Percentiles rank a stretch among this genome's conserved stretches.
These are phyloP conservation scores for Porites rus DNA, from an alignment of 92 coral and sea anemone species.

Conservation along the genomic window DNA sequence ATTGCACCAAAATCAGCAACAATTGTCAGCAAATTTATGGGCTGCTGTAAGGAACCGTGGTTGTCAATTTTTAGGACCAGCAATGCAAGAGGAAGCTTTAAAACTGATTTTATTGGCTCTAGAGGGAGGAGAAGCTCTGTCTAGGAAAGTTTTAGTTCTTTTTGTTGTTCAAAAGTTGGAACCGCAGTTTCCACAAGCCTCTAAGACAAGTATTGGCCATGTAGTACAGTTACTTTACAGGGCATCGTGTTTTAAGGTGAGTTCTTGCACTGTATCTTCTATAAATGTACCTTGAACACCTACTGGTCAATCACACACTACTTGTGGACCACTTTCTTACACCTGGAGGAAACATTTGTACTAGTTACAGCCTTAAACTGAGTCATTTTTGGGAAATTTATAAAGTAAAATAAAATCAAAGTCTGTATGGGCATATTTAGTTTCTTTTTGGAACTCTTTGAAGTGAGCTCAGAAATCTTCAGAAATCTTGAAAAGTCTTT, in stretches of 20 bases:
- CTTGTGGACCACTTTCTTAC: no score
- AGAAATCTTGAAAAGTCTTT: no score
- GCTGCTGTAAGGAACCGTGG: conserved; percentile 98
- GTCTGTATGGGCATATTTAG: no score
- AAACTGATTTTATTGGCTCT: conserved; percentile 90
- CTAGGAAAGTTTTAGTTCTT: conserved; percentile 96
- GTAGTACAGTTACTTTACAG: conserved; percentile 91
- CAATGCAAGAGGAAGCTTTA: conserved; percentile 99
- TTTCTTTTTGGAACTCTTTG: not conserved
- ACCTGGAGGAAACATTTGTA: no score
- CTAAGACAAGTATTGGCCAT: conserved; percentile 93
- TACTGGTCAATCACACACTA: no score
- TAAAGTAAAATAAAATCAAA: no score
- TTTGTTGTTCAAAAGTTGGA: conserved; percentile 92
- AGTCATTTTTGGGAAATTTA: no score
- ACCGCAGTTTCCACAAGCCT: conserved; percentile 84
- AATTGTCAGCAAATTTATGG: conserved; percentile 94
- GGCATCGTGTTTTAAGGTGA: conserved; percentile 92
- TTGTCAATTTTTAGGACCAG: conserved; percentile 99
- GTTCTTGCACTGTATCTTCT: not conserved
- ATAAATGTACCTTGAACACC: no score
- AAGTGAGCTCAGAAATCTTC: no score
- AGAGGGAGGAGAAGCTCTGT: conserved; percentile 96
- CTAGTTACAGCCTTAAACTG: no score
- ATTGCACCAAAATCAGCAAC: conserved; percentile 96